Evolutionary conservation across 2,888 invertebrate genomes (phyloP).

Genomic region (Hesperia comma): DNA sequence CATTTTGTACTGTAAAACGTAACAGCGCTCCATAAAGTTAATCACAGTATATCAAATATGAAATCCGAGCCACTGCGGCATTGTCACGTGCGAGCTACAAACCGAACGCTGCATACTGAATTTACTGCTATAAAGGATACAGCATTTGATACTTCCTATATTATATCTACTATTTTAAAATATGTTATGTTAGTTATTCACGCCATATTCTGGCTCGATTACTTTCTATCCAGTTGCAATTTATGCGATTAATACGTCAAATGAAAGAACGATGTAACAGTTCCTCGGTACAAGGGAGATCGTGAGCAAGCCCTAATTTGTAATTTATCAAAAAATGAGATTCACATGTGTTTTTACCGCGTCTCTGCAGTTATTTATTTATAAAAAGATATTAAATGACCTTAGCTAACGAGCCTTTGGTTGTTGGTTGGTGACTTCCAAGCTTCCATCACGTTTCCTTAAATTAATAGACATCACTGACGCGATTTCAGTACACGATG

Average conservation of each 20-base stretch:
- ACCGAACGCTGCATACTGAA: constrained; percentile 47
- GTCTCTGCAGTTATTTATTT: too few relatives aligned
- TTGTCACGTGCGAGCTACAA: constrained; percentile 57
- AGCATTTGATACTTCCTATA: constrained; percentile 13
- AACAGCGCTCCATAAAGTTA: constrained; percentile 50
- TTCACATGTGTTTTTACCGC: too few relatives aligned
- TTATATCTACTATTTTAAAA: constrained; percentile 5
- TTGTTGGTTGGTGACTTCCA: too few relatives aligned
- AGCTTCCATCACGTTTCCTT: too few relatives aligned
- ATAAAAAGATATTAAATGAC: too few relatives aligned
- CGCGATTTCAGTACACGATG: too few relatives aligned
- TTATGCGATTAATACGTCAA: background rate
- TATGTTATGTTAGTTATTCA: background rate
- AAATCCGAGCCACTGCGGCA: constrained; percentile 58
- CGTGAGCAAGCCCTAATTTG: too few relatives aligned
- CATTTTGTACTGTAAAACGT: constrained; percentile 50
- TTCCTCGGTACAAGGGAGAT: too few relatives aligned
- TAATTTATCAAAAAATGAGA: too few relatives aligned
- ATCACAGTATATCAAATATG: constrained; percentile 56
- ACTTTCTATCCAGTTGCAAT: background rate
- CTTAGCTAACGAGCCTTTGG: too few relatives aligned
- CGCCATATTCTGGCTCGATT: background rate
- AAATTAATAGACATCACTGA: too few relatives aligned
- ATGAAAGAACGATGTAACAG: too few relatives aligned
- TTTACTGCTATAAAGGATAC: constrained; percentile 13